phyloP scores from a whole-genome alignment of 2,113 vertebrate species.

The Phainopepla nitens region DNA sequence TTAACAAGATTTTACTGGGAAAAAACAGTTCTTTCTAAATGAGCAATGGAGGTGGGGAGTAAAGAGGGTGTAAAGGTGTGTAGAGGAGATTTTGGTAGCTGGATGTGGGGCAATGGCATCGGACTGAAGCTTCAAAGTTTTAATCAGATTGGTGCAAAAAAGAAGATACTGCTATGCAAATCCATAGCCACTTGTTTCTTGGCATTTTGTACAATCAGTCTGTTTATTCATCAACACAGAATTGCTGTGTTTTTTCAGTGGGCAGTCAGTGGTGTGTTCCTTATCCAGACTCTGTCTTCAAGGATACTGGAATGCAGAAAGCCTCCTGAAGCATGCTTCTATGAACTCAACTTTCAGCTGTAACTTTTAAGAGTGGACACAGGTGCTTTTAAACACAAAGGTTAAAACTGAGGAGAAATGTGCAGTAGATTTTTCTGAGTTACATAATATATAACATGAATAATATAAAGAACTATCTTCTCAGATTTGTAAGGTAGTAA shows the following conservation, averaged over 20 bases:
- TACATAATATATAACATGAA: background rate
- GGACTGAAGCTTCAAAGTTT: background rate
- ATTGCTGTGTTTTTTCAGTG: background rate
- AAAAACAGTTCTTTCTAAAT: accelerated
- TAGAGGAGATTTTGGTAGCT: background rate
- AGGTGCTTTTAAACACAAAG: background rate
- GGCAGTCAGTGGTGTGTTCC: background rate
- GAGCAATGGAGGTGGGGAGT: background rate
- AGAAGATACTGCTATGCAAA: background rate
- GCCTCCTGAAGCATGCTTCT: background rate
- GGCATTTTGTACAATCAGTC: background rate
- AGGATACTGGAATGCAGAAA: background rate
- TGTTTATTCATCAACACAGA: background rate
- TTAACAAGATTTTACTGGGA: background rate
- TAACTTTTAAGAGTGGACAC: background rate
- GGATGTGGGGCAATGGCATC: background rate
- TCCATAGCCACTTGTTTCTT: background rate
- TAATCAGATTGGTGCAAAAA: background rate
- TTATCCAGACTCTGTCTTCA: background rate
- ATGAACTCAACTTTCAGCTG: background rate
- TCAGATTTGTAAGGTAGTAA: background rate
- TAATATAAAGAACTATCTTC: background rate
- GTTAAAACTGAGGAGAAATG: background rate
- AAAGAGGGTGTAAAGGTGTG: background rate
- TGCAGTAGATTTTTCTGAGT: background rate